Evolutionary conservation across 2,888 invertebrate species (phyloP).

Genomic region (Drosophila nigricruria): DNA sequence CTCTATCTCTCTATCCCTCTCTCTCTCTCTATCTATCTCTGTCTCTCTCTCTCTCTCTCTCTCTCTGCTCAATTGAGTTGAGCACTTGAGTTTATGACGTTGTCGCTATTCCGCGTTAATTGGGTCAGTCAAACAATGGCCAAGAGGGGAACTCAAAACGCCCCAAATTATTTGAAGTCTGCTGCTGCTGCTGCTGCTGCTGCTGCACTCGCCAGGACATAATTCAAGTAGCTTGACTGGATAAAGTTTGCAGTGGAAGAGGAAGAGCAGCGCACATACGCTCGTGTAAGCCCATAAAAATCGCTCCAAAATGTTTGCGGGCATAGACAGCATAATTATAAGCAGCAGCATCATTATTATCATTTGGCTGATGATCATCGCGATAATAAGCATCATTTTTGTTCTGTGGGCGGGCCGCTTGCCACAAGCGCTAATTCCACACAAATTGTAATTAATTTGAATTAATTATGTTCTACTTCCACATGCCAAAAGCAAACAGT

Average conservation of each 20-base stretch:
- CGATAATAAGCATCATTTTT: constrained; percentile 24
- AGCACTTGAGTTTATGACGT: constrained; percentile 73
- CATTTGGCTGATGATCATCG: background rate
- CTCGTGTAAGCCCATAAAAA: constrained; percentile 49
- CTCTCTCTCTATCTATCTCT: background rate
- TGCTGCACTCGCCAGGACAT: constrained; percentile 35
- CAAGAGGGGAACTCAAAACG: constrained; percentile 22
- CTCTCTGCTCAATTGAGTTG: constrained; percentile 35
- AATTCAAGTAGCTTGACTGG: constrained; percentile 37
- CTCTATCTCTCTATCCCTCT: background rate
- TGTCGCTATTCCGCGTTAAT: constrained; percentile 70
- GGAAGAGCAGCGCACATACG: constrained; percentile 8
- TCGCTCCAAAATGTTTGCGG: constrained; percentile 39
- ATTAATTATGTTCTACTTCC: constrained; percentile 80
- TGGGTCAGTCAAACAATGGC: constrained; percentile 74
- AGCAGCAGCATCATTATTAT: constrained; percentile 31
- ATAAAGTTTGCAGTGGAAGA: constrained; percentile 24
- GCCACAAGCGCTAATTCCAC: constrained; percentile 78
- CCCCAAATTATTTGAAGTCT: constrained; percentile 49
- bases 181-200: constrained; percentile 1
- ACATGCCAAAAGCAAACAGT: constrained; percentile 73
- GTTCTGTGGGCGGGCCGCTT: constrained; percentile 43
- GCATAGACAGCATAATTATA: constrained; percentile 33
- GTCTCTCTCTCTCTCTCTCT: background rate
- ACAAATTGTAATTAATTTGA: constrained; percentile 83